These are phyloP conservation scores for Drosophila tristis DNA, from an alignment of 1,140 invertebrate genomes.

Conservation along the genomic window DNA sequence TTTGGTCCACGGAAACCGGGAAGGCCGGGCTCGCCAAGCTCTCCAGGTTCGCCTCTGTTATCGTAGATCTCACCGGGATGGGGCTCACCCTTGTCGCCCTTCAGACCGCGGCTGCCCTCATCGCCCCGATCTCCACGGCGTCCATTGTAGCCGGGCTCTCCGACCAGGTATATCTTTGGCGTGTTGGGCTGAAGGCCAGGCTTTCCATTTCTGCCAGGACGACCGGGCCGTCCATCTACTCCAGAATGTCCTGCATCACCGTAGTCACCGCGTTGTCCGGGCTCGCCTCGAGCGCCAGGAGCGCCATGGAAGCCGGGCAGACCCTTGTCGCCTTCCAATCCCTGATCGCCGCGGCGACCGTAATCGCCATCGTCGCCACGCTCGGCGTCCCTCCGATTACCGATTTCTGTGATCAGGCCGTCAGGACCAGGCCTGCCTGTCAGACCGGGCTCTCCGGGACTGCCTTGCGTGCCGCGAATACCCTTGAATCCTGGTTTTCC, in stretches of 20 bases:
- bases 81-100: constrained; percentile 86
- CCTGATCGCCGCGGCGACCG: constrained; percentile 84
- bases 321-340: constrained; percentile 81
- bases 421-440: constrained; percentile 78
- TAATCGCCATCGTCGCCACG: constrained; percentile 82
- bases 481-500: constrained; percentile 85
- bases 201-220: constrained; percentile 85
- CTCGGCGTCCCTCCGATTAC: not conserved
- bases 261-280: constrained; percentile 85
- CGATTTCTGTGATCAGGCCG: constrained; percentile 1
- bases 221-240: constrained; percentile 84
- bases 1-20: constrained; percentile 73
- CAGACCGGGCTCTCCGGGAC: constrained; percentile 66
- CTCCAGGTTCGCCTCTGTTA: constrained; percentile 68
- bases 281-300: constrained; percentile 84
- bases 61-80: constrained; percentile 78
- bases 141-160: constrained; percentile 85
- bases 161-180: constrained; percentile 84
- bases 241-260: constrained; percentile 85
- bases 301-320: constrained; percentile 73
- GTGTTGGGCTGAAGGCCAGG: constrained; percentile 80
- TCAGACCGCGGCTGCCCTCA: constrained; percentile 84
- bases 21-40: constrained; percentile 51
- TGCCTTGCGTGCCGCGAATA: constrained; percentile 71
- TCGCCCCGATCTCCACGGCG: constrained; percentile 84